phyloP scores from a whole-genome alignment of 2,797 vertebrate genomes.

The Rhynchonycteris naso region DNA sequence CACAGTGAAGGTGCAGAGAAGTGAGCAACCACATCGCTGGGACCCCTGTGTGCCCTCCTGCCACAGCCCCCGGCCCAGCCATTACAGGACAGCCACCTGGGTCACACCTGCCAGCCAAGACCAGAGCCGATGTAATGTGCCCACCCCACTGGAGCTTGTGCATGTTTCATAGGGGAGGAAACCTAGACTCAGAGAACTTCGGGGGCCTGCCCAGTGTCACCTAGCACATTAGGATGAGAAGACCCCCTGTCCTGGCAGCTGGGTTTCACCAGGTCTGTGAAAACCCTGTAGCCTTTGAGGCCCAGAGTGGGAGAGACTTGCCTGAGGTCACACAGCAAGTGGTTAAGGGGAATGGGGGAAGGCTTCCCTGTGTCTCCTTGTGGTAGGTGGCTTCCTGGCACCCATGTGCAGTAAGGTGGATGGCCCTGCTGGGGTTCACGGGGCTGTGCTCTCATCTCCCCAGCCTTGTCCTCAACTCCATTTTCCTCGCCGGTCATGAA shows the following conservation, averaged over 20 bases:
- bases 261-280: not conserved
- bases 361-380: not conserved
- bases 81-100: slow-evolving; percentile 94
- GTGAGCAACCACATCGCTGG: slow-evolving; percentile 95
- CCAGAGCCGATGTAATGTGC: slow-evolving; percentile 94
- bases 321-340: not conserved
- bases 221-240: not conserved
- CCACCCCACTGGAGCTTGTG: accelerated
- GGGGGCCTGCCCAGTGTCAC: not conserved
- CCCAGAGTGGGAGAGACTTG: not conserved
- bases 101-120: slow-evolving; percentile 92
- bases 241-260: not conserved
- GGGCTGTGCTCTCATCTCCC: slow-evolving; percentile 61
- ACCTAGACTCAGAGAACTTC: not conserved
- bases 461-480: slow-evolving; percentile 94
- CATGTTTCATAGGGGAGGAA: not conserved
- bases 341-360: not conserved
- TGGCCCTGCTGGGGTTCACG: not conserved
- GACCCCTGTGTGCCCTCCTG: slow-evolving; percentile 95
- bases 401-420: not conserved
- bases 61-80: slow-evolving; percentile 90
- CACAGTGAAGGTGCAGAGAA: slow-evolving; percentile 96
- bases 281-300: not conserved
- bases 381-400: not conserved
- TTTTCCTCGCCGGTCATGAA: slow-evolving; percentile 94